Percentiles rank a stretch among this genome's conserved stretches.
phyloP scores from a whole-genome alignment of 2,113 vertebrate species.

The Prunella fulvescens region DNA sequence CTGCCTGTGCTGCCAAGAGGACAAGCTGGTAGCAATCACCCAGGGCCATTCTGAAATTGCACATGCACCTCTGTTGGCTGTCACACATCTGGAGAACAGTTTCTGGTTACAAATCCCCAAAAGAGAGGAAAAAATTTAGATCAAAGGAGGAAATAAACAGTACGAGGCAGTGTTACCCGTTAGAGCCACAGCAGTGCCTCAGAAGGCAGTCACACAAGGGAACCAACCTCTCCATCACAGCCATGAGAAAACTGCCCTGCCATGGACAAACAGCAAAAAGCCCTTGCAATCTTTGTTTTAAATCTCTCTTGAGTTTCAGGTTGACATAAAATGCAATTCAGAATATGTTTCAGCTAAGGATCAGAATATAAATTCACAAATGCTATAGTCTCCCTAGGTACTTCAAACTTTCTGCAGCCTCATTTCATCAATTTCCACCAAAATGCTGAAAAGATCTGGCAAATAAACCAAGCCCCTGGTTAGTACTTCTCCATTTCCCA shows the following conservation, averaged over 20 bases:
- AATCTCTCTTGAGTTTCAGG: not conserved
- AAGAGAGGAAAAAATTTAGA: not conserved
- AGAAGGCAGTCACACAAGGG: not conserved
- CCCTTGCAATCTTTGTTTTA: not conserved
- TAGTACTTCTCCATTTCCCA: not conserved
- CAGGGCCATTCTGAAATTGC: not conserved
- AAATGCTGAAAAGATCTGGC: not conserved
- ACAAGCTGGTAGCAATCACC: constrained; percentile 24
- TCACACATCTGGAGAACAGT: not conserved
- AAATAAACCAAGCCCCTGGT: not conserved
- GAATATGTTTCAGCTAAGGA: not conserved
- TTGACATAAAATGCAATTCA: not conserved
- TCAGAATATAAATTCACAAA: not conserved
- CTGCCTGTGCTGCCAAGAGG: not conserved
- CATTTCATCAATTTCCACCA: not conserved
- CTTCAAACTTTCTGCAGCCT: not conserved
- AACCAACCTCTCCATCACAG: not conserved
- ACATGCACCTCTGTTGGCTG: not conserved
- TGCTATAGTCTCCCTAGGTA: not conserved
- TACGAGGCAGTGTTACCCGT: not conserved
- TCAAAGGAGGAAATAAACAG: not conserved
- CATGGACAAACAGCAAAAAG: not conserved
- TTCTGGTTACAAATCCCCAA: not conserved
- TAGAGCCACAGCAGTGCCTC: not conserved
- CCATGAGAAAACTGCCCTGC: not conserved